Base-by-base conservation (phyloP, 2,113 vertebrate species). In the Eira barbara region DNA sequence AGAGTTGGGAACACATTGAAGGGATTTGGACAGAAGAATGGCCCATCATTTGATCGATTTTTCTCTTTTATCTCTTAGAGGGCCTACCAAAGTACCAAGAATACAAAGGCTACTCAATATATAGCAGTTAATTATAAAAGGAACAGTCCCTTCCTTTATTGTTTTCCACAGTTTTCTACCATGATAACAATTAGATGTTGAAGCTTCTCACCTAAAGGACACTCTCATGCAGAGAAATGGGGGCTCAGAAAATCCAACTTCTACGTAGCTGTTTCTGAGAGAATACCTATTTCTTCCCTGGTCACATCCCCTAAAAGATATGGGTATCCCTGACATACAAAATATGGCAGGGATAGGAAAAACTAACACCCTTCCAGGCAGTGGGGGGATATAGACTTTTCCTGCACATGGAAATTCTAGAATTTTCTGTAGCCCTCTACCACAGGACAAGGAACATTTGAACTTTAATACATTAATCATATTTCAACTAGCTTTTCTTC, bases 401-500 rank as follows among this genome's bases (percentile, higher is more conserved):
- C 21, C 45, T 59, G 13, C 18, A 21, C 7, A 25, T 20, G 0
- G 21, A 45, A 73, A 89, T 65, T 92, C 59, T 81, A 95, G 45
- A 78, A 85, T 86, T 71, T 47, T 45, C 59, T 25, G 4, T 36
- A 69, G 12, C 52, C 49, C 39, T 65, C 27, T 85, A n/a, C 29
- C 27, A 71, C 2, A 73, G 63, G 59, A 82, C 27, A 95, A 93
- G 27, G 20, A 65, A 92, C 12, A 13, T 59, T 55, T 92, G 55
- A 93, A 80, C 69, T 95, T 87, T 84, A 93, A 59, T 36, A 36
- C n/a, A 61, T 55, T 96, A 52, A 94, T 83, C 71, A 57, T 34
- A 81, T 79, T 92, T 97, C 57, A 96, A 73, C 82, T 52, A 96
- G 57, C 2, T 80, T 88, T 94, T 65, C 18, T 89, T 69, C 25